Conservation (phyloP, 2,797 vertebrate genomes). For the Acomys russatus region DNA sequence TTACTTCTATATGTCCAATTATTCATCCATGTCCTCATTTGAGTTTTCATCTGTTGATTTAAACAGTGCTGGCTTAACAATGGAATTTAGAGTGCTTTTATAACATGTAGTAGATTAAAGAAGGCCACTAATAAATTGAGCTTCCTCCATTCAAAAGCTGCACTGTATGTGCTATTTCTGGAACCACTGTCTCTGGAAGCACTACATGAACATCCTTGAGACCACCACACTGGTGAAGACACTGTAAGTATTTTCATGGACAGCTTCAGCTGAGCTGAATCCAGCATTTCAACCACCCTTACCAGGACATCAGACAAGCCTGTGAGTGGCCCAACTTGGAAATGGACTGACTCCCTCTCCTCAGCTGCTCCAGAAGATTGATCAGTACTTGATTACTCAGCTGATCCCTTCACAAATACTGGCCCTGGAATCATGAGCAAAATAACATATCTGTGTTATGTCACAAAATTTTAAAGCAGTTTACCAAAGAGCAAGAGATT, state of each 20-base stretch:
- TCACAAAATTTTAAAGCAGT: not conserved
- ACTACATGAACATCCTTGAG: not conserved
- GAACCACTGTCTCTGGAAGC: not conserved
- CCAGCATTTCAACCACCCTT: not conserved
- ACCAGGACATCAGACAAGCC: not conserved
- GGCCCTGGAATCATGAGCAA: not conserved
- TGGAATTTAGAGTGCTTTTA: not conserved
- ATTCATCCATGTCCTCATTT: not conserved
- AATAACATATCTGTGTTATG: conserved; percentile 7
- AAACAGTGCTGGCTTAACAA: not conserved
- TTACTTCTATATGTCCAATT: not conserved
- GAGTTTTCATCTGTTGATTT: not conserved
- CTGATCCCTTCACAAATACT: not conserved
- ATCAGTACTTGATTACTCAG: not conserved
- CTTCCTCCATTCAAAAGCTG: not conserved
- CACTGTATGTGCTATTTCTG: not conserved
- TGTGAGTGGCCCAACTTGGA: not conserved
- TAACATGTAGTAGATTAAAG: not conserved
- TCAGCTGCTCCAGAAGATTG: not conserved
- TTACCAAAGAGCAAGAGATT: not conserved
- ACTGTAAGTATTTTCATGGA: rapidly evolving
- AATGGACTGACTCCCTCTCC: not conserved
- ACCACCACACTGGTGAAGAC: not conserved
- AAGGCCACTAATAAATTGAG: not conserved
- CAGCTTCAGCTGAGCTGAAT: rapidly evolving